phyloP scores from a whole-genome alignment of 1,140 invertebrate genomes.

The Anthonomus grandis region DNA sequence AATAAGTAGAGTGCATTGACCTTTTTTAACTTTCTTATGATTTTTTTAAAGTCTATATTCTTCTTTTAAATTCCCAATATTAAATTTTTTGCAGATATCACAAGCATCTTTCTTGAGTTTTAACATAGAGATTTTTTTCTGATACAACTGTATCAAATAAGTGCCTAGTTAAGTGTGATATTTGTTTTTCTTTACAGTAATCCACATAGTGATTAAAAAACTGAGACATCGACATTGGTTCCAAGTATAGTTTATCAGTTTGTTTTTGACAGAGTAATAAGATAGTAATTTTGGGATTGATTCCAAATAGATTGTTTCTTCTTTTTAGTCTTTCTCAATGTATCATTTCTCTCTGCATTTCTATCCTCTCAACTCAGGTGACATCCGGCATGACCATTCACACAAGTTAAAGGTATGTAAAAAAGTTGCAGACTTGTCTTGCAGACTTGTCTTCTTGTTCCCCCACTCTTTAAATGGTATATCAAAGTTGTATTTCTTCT shows the following conservation, averaged over 20 bases:
- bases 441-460: slow-evolving; percentile 5
- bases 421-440: slow-evolving; percentile 1
- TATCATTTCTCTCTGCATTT: no score
- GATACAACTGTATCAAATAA: slow-evolving; percentile 1
- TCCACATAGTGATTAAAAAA: slow-evolving; percentile 4
- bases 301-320: slow-evolving; percentile 1
- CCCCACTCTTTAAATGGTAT: slow-evolving; percentile 6
- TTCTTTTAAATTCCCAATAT: background rate
- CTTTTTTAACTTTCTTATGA: background rate
- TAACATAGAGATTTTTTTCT: slow-evolving; percentile 1
- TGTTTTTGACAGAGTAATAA: slow-evolving; percentile 1
- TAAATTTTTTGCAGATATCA: background rate
- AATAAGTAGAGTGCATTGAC: background rate
- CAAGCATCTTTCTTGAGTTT: background rate
- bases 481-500: slow-evolving; percentile 5
- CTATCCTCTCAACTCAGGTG: slow-evolving; percentile 4
- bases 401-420: background rate
- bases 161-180: background rate
- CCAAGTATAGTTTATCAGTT: slow-evolving; percentile 1
- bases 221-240: slow-evolving; percentile 5
- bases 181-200: background rate
- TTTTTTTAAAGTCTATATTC: slow-evolving; percentile 1
- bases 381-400: background rate
- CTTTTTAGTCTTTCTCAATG: background rate
- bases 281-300: slow-evolving; percentile 6